Conservation (phyloP, 2,113 vertebrate species). For the Rousettus leschenaultii region DNA sequence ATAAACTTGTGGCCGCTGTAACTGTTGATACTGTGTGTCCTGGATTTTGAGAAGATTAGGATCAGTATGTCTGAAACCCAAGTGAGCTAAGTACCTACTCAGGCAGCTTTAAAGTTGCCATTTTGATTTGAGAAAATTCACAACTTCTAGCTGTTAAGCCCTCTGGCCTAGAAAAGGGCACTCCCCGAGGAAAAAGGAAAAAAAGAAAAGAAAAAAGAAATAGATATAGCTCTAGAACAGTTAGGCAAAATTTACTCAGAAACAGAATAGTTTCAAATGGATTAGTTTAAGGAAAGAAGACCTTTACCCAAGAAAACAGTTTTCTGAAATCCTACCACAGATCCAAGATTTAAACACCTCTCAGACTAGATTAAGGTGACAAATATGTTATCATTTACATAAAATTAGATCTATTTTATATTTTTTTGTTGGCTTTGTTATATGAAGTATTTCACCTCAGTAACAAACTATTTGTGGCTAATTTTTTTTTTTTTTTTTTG, state of each 20-base stretch:
- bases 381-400: neutral
- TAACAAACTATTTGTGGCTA: neutral
- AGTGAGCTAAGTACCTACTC: constrained; percentile 45
- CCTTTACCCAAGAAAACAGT: neutral
- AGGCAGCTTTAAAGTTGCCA: neutral
- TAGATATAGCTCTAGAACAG: neutral
- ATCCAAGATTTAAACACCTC: neutral
- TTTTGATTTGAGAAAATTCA: neutral
- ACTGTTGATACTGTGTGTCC: constrained; percentile 66
- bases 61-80: constrained; percentile 74
- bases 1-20: constrained; percentile 70
- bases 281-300: neutral
- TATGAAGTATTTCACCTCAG: neutral
- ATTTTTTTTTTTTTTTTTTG: neutral
- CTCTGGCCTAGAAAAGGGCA: neutral
- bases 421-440: constrained; percentile 20
- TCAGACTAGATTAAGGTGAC: neutral
- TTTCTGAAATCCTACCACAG: neutral
- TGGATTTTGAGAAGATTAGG: constrained; percentile 70
- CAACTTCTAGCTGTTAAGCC: neutral
- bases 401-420: neutral
- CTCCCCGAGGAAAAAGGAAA: neutral
- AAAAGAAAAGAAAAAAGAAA: neutral
- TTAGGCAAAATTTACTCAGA: neutral
- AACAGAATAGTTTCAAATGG: neutral